Evolutionary conservation across 2,888 invertebrate genomes (phyloP), one percentile per base, ranked within the genome.

Genomic region (Chrysolina americana): DNA sequence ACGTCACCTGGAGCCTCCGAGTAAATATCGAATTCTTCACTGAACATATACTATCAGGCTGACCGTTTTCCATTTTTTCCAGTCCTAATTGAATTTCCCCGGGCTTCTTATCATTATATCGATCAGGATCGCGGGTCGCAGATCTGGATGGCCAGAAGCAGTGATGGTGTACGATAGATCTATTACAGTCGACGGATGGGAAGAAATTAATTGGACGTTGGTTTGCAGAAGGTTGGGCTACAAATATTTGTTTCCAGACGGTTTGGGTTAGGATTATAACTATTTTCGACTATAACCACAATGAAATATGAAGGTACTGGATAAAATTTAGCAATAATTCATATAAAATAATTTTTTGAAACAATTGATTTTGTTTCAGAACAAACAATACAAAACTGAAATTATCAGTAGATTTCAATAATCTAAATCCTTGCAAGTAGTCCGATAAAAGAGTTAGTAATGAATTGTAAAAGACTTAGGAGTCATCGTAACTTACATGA

Each of bases 1-100:
- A 70, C 65, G 65, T 73, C 70, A 62, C 73, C 73, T 68, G 69
- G 48, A 73, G 70, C 70, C 23, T 19, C 56, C 56, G 59, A 69
- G 78, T 69, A 70, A 76, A 78, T 78, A 76, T 76, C 76, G 76
- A 76, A 78, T 78, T 71, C 74, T 76, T 71, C 73, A 74, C 68
- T 63, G 50, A 65, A 59, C 71, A 70, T 73, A 71, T 72, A 71
- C 65, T 62, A 73, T 70, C 70, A 68, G 65, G 64, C 73, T 74
- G 75, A 70, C 74, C 75, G 70, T 70, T 70, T 74, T 69, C 68
- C 64, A 65, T 74, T 76, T 78, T 74, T 76, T 74, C 65, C 28
- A 70, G 59, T 13, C 68, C 74, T 71, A 77, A 78, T 76, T 76
- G 76, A 72, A 76, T 69, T 44, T 59, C 73, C 64, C 48, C 28